Base-by-base conservation (phyloP, 1,140 invertebrate species). In the Euschistus heros region DNA sequence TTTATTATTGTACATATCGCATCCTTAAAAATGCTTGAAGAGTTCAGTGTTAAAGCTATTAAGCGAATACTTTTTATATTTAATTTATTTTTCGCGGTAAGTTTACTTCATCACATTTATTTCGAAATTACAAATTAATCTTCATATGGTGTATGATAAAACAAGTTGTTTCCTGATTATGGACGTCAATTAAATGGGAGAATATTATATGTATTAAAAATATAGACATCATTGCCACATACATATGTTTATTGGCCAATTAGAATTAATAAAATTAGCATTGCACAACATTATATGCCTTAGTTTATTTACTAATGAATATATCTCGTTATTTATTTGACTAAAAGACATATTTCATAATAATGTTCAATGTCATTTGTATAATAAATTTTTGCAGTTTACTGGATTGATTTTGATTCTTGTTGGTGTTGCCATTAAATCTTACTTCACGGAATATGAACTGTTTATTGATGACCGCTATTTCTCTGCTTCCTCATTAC, bases 1-100 rank as follows among this genome's bases (percentile, higher is more conserved):
- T 10, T 37, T 37, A 1, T 6, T 10, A 37, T 6, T 4, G 33
- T 6, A 37, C 10, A 10, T 13, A 37, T 37, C 33, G 13, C 13
- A 37, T 10, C 13, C 10, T 6, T 10, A 4, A 37, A 37, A 37
- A 37, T 37, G 33, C 10, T 37, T 37, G 33, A 37, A 37, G 33
- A 37, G 33, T 10, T 57, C 26, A 47, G 37, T 46, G 37, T 26
- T 1, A 37, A 62, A 24, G 22, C 61, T 62, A 69, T 81, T 27
- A 80, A 80, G 71, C 77, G 75, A 66, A 66, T 80, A 17, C 69
- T 80, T 7, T 78, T 79, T 68, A 65, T 73, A n/a, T 80, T 80
- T 71, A 80, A 79, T 69, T 73, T 80, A 22, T 59, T 79, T 17
- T 80, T 80, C 72, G 77, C 78, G 73, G 79, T 80, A 71, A 79